phyloP scores from a whole-genome alignment of 2,888 invertebrate species.

The Cheilosia urbana region DNA sequence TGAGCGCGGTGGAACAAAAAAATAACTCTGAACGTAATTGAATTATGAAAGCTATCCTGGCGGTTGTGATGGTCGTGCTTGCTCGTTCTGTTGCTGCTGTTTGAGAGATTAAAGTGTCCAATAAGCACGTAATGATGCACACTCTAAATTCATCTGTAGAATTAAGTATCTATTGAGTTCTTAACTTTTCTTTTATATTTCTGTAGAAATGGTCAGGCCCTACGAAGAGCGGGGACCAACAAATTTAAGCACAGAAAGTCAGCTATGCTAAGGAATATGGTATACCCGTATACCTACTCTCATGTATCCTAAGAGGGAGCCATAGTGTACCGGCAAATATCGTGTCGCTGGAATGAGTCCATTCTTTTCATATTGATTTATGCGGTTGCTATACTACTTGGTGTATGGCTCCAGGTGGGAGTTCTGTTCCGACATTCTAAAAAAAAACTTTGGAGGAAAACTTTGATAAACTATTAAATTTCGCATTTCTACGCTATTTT shows the following conservation, averaged over 20 bases:
- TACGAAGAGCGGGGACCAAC: not conserved
- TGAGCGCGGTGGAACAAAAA: not conserved
- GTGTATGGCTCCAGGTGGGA: not conserved
- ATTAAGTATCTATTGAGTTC: slow-evolving; percentile 52
- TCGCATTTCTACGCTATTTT: not conserved
- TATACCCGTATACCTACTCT: no score
- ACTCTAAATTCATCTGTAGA: slow-evolving; percentile 49
- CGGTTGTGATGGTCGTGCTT: not conserved
- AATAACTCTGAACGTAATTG: slow-evolving; percentile 34
- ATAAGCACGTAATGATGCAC: slow-evolving; percentile 61
- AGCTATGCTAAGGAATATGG: slow-evolving; percentile 1
- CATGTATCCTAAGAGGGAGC: not conserved
- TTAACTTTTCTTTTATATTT: slow-evolving; percentile 22
- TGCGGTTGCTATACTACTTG: not conserved
- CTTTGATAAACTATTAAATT: slow-evolving; percentile 40
- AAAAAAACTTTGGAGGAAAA: slow-evolving; percentile 25
- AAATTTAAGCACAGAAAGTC: slow-evolving; percentile 14
- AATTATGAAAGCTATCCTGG: slow-evolving; percentile 52
- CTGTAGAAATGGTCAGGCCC: not conserved
- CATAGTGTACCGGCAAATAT: not conserved
- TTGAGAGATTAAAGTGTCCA: slow-evolving; percentile 62
- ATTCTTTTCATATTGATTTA: slow-evolving; percentile 26
- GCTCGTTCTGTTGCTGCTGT: slow-evolving; percentile 1
- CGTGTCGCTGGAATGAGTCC: not conserved
- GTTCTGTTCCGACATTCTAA: not conserved